A percentile compares a stretch with the other conserved stretches of the same genome.
phyloP scores from a whole-genome alignment of 1,140 invertebrate genomes.

The Mya arenaria region DNA sequence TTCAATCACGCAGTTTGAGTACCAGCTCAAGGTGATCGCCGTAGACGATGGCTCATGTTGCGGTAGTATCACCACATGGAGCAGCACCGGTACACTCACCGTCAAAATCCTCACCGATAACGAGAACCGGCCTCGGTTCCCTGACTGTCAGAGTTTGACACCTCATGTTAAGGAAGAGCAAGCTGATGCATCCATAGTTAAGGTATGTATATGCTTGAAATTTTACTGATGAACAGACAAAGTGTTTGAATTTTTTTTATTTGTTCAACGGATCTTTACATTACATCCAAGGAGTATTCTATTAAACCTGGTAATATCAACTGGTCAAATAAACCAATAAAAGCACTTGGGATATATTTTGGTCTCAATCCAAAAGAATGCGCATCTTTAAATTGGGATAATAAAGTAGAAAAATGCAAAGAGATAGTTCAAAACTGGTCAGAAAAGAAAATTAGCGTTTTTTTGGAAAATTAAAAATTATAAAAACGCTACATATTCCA shows the following conservation, averaged over 20 bases:
- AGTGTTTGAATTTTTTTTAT: background rate
- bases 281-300: too few species aligned
- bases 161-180: slow-evolving; percentile 30
- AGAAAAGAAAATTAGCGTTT: too few species aligned
- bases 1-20: slow-evolving; percentile 1
- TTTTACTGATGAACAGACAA: background rate
- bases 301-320: too few species aligned
- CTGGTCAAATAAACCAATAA: too few species aligned
- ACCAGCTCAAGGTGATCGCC: background rate
- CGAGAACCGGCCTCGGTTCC: slow-evolving; percentile 13
- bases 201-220: background rate
- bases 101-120: slow-evolving; percentile 43
- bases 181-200: slow-evolving; percentile 26
- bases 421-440: too few species aligned
- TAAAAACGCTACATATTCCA: too few species aligned
- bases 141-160: background rate
- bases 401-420: too few species aligned
- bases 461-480: too few species aligned
- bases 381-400: too few species aligned
- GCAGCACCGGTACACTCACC: slow-evolving; percentile 20
- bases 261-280: background rate
- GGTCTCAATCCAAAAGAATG: background rate
- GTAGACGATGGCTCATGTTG: slow-evolving; percentile 50
- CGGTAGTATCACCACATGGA: background rate
- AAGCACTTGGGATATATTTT: background rate